Percentiles rank a stretch among this genome's conserved stretches.
Conservation (phyloP, 2,113 vertebrate species). For the Gobiocypris rarus region DNA sequence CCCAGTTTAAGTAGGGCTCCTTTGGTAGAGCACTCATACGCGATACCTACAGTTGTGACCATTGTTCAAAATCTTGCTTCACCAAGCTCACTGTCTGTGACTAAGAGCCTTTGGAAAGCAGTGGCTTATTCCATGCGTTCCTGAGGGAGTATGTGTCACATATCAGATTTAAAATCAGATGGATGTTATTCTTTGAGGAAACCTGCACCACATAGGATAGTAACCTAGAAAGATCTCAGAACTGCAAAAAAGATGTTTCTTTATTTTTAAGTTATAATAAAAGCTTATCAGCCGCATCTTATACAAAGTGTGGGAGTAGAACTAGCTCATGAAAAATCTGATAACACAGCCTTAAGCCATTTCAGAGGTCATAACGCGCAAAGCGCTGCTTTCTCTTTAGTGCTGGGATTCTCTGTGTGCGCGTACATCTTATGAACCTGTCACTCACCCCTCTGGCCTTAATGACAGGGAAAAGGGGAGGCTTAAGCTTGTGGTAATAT, state of each 20-base stretch:
- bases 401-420: neutral
- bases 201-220: neutral
- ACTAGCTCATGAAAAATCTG: slow-evolving; percentile 27
- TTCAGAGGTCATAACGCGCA: slow-evolving; percentile 26
- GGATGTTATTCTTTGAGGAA: slow-evolving; percentile 33
- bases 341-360: slow-evolving; percentile 14
- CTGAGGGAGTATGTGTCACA: slow-evolving; percentile 6
- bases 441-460: slow-evolving; percentile 19
- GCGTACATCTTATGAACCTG: slow-evolving; percentile 26
- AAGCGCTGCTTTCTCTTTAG: slow-evolving; percentile 8
- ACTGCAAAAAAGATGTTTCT: neutral
- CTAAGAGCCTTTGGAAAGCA: slow-evolving; percentile 37
- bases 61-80: slow-evolving; percentile 45
- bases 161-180: slow-evolving; percentile 28
- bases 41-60: slow-evolving; percentile 40
- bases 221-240: neutral
- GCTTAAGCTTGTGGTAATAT: slow-evolving; percentile 19
- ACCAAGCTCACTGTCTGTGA: slow-evolving; percentile 38
- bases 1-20: slow-evolving; percentile 51
- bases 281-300: slow-evolving; percentile 42
- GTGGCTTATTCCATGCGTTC: slow-evolving; percentile 20
- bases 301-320: slow-evolving; percentile 36
- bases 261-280: slow-evolving; percentile 13
- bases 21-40: slow-evolving; percentile 27
- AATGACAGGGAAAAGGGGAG: slow-evolving; percentile 23